Evolutionary conservation across 2,888 invertebrate genomes (phyloP), one percentile per base, ranked within the genome.

Genomic region (Fissipunctia ypsillon): DNA sequence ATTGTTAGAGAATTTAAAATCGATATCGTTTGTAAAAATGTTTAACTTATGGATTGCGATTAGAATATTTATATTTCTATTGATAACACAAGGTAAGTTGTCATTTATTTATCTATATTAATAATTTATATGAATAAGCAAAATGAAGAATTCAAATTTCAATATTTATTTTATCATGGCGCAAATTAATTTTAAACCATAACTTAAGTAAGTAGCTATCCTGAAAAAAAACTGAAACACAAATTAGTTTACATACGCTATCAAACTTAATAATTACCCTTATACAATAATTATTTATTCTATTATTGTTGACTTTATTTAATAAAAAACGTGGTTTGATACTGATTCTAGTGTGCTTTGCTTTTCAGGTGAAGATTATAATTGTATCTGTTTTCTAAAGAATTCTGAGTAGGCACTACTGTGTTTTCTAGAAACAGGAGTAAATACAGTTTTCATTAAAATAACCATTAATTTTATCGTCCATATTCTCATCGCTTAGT

Each of bases 51-150:
- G 87, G 80, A 87, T 84, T 70, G 77, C 84, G 76, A 70, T 88
- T 65, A 87, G 86, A 87, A 89, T 88, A 80, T 85, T 84, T 63
- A 85, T 91, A 80, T 87, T 90, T 75, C 81, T 91, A 81, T 80
- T 91, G 74, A 87, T 87, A 83, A 84, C 88, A 69, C 88, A 90
- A 87, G 90, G 91, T 92, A 88, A 88, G 91, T 83, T 43, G 25
- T 25, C 9, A 35, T 56, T 52, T 45, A 48, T 63, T 60, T 41
- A 14, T 19, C 3, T 41, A 4, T 16, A 41, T 12, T 45, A 0
- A 52, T 28, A 25, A 57, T 25, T n/a, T 25, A 3, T 50, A 28
- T 31, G 28, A 1, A 2, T 7, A 25, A 28, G 2, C 3, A 25
- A 71, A 56, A 25, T 56, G 0, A 41, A 41, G 0, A 3, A 35